Evolutionary conservation across 1,140 invertebrate species (phyloP), one percentile per base, ranked within the genome.

Genomic region (Ruditapes philippinarum): DNA sequence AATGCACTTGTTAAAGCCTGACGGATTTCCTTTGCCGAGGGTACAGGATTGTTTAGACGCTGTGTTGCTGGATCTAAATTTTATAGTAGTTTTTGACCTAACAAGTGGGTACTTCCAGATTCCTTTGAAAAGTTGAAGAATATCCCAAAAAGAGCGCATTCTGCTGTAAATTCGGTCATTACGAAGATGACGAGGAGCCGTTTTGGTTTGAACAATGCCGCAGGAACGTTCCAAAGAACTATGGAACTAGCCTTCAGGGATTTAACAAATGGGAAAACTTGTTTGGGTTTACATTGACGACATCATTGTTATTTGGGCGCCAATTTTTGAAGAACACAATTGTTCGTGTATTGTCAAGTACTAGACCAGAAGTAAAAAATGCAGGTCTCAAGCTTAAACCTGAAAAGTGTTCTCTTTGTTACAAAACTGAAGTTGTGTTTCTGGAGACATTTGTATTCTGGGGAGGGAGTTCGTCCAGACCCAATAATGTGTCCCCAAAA

Each of bases 141-240:
- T 91, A 84, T 17, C 80, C 95, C 51, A n/a, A n/a, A n/a, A 94
- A 95, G 68, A 96, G 96, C 0, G 90, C 86, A 22, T 88, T 91
- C 51, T 19, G 22, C 36, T 54, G 78, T 17, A 68, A 83, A 49
- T 83, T 28, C 28, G 80, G 62, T 5, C 73, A 57, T 42, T 79
- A 11, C 22, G 88, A n/a, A 76, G 25, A 51, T 33, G 62, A 76
- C 54, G 0, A 12, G 28, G 12, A 60, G 45, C 60, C 78, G 76
- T 7, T 76, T 62, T 25, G 49, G 60, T 42, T 62, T 51, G 9
- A 73, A 45, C 19, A 81, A 81, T 62, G 57, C 79, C 4, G 54
- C 62, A 4, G 36, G 51, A 17, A 89, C 88, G 0, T 89, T 85
- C 49, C 36, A 84, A 54, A 28, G 88, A 19, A 40, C 65, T 31